Percentiles rank a stretch among this genome's conserved stretches.
Conservation (phyloP, 2,888 invertebrate species). For the Laspeyria flexula region DNA sequence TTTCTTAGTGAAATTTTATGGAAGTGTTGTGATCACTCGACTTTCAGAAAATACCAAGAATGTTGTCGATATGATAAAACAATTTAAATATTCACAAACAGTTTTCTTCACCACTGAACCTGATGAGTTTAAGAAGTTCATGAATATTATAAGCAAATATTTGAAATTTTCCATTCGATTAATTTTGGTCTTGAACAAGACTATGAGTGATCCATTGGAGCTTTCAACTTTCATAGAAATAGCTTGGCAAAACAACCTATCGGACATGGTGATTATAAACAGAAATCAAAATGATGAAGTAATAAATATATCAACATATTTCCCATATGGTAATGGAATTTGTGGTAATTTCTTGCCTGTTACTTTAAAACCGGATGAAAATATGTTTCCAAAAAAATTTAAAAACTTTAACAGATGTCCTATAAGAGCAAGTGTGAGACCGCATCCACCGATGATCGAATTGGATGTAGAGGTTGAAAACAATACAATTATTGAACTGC, state of each 20-base stretch:
- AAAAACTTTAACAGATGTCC: conserved; percentile 61
- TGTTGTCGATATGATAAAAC: neutral
- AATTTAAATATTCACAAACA: conserved; percentile 48
- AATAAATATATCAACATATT: conserved; percentile 53
- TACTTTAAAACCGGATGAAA: conserved; percentile 29
- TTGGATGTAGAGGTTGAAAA: conserved; percentile 43
- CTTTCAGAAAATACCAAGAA: neutral
- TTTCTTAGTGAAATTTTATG: neutral
- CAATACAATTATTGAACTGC: conserved; percentile 37
- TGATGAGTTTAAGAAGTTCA: conserved; percentile 50
- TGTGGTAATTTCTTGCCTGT: conserved; percentile 57
- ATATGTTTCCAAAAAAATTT: conserved; percentile 58
- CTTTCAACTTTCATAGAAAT: conserved; percentile 43
- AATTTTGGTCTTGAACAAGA: conserved; percentile 49
- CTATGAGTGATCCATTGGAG: conserved; percentile 19
- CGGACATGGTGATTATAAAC: conserved; percentile 57
- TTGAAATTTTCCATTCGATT: conserved; percentile 48
- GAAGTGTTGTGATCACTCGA: neutral
- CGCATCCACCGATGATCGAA: conserved; percentile 46
- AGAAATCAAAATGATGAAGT: conserved; percentile 26
- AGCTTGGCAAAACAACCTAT: conserved; percentile 58
- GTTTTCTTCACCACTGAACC: conserved; percentile 51
- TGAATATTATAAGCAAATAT: conserved; percentile 43
- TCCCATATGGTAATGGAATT: conserved; percentile 51
- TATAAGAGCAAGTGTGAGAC: conserved; percentile 45